Conservation (phyloP, 2,113 vertebrate genomes). For the Myanophis thanlyinensis region DNA sequence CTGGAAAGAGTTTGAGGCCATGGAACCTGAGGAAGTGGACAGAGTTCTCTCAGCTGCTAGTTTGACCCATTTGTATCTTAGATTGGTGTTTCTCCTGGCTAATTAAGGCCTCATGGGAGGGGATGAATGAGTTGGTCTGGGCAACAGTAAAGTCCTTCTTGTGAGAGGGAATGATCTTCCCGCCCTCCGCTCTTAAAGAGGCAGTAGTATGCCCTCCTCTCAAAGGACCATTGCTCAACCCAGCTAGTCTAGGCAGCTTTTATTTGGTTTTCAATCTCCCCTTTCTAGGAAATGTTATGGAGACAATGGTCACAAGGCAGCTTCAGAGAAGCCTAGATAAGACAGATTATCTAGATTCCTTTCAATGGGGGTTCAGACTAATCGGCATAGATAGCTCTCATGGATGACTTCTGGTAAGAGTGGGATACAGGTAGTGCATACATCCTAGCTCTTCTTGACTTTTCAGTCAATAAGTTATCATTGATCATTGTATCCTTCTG, state of each 20-base stretch:
- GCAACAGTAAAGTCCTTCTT: too few relatives aligned
- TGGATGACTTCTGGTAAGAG: not conserved
- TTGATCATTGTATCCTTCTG: not conserved
- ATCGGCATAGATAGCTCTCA: not conserved
- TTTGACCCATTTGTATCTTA: too few relatives aligned
- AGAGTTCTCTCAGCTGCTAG: too few relatives aligned
- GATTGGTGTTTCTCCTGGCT: too few relatives aligned
- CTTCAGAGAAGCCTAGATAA: not conserved
- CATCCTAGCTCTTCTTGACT: not conserved
- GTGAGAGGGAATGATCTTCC: too few relatives aligned
- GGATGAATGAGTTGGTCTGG: too few relatives aligned
- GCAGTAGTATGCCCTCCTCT: too few relatives aligned
- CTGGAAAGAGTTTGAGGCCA: too few relatives aligned
- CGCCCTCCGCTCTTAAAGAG: too few relatives aligned
- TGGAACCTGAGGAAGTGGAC: too few relatives aligned
- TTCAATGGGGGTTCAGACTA: not conserved
- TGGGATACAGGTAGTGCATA: not conserved
- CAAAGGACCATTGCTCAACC: not conserved
- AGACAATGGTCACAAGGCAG: not conserved
- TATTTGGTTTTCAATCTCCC: not conserved
- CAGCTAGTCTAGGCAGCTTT: not conserved
- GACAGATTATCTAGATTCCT: not conserved
- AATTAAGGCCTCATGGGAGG: too few relatives aligned
- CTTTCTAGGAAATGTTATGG: not conserved
- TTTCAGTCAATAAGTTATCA: too few relatives aligned